Base-by-base conservation (phyloP, 2,888 invertebrate species). In the Anorthoa munda region DNA sequence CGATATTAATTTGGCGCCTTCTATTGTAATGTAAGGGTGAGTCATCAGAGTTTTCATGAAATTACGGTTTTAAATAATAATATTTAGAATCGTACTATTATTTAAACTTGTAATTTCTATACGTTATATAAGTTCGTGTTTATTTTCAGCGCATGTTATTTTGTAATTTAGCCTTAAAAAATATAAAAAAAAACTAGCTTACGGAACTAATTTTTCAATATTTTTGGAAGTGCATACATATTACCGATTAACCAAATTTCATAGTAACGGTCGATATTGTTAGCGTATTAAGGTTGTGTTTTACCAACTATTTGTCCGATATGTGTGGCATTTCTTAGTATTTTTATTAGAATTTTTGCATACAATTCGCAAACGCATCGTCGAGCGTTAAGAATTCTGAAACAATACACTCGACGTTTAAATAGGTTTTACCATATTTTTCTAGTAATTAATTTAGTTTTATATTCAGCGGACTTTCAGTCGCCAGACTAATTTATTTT, bases 281-380 rank as follows among this genome's bases (percentile, higher is more conserved):
- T 67, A 59, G 59, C 75, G 79, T 83, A 64, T 69, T 66, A 70
- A 60, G 64, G 53, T 50, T 48, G 46, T 13, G 64, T 67, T 65
- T 67, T 23, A 26, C 46, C 39, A 71, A 63, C 60, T 26, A 23
- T 56, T 12, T 53, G 4, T 18, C 9, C 5, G 18, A 26, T 48
- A 26, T 17, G 1, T 17, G n/a, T 31, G 9, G 21, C n/a, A 63
- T 23, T 48, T 53, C 4, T 26, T 2, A 11, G 11, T 26, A 48
- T 7, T 15, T n/a, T 31, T 31, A 11, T 17, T 18, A 1, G n/a
- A 45, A 23, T 23, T 46, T 26, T 39, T 17, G 2, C 7, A 18
- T 13, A 26, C 39, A 21, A 21, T 60, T 60, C 15, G 15, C 21
- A 9, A 39, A 9, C 39, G 4, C 39, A 39, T 39, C 1, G 2